Conservation (phyloP, 2,888 invertebrate species). For the Amphipoea oculea region DNA sequence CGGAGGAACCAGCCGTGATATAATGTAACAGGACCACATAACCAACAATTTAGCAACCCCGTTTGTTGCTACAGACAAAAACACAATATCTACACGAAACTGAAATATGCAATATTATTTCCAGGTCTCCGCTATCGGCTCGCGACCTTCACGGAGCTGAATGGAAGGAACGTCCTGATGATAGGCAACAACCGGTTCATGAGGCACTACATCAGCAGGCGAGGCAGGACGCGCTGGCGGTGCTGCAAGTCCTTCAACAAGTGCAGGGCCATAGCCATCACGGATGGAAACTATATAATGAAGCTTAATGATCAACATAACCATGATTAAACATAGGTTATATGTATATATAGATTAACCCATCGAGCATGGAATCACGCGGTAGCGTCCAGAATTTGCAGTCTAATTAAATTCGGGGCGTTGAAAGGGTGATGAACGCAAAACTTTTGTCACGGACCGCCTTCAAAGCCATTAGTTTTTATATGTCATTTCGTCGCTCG, state of each 20-base stretch:
- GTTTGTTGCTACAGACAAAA: not conserved
- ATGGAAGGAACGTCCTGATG: conserved; percentile 78
- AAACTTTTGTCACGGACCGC: not conserved
- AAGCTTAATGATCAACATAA: conserved; percentile 84
- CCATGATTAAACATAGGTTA: conserved; percentile 62
- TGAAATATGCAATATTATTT: conserved; percentile 41
- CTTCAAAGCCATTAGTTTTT: not conserved
- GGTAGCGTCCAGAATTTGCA: not conserved
- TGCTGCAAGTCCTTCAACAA: conserved; percentile 82
- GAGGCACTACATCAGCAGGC: conserved; percentile 81
- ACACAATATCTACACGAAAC: conserved; percentile 15
- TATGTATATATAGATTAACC: not conserved
- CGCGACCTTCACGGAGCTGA: conserved; percentile 69
- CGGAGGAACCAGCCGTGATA: not conserved
- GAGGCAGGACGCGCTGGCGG: conserved; percentile 81
- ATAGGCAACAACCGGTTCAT: conserved; percentile 79
- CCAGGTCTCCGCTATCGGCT: conserved; percentile 33
- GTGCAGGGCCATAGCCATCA: conserved; percentile 84
- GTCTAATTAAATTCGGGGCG: not conserved
- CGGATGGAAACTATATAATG: conserved; percentile 75
- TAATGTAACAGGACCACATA: not conserved
- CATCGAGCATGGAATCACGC: not conserved
- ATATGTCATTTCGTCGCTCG: too few relatives aligned
- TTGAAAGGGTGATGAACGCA: not conserved
- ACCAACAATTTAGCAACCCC: not conserved